phyloP scores from a whole-genome alignment of 2,888 invertebrate genomes.

The Drosophila subsilvestris region DNA sequence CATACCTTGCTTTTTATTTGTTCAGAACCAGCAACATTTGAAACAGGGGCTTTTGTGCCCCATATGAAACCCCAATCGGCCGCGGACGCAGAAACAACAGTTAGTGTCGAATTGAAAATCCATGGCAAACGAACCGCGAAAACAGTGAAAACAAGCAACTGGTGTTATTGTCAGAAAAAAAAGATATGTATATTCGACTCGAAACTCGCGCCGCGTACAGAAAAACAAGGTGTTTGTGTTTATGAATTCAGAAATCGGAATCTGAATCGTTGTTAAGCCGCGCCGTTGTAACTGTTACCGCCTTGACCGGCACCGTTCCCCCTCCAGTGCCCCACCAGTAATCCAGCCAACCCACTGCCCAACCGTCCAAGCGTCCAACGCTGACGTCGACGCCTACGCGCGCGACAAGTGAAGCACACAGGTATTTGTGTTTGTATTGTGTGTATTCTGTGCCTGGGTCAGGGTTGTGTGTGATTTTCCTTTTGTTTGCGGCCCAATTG shows the following conservation, averaged over 20 bases:
- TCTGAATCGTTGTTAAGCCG: neutral
- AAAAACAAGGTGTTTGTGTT: neutral
- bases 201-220: neutral
- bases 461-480: slow-evolving; percentile 63
- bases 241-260: neutral
- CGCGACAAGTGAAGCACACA: slow-evolving; percentile 74
- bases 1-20: too few relatives aligned
- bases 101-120: too few relatives aligned
- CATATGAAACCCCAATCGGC: too few relatives aligned
- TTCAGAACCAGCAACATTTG: too few relatives aligned
- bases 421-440: slow-evolving; percentile 40
- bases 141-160: neutral
- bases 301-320: slow-evolving; percentile 1
- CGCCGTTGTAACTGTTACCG: neutral
- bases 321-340: neutral
- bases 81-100: too few relatives aligned
- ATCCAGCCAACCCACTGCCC: neutral
- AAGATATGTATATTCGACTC: neutral
- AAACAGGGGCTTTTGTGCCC: too few relatives aligned
- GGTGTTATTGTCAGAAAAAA: neutral
- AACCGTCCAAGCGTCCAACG: slow-evolving; percentile 3
- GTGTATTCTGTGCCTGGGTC: slow-evolving; percentile 22
- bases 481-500: slow-evolving; percentile 74
- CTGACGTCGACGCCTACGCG: slow-evolving; percentile 36
- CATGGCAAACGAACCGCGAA: neutral